Conservation (phyloP, 1,140 invertebrate genomes). For the Pseudomyrmex cubaensis region DNA sequence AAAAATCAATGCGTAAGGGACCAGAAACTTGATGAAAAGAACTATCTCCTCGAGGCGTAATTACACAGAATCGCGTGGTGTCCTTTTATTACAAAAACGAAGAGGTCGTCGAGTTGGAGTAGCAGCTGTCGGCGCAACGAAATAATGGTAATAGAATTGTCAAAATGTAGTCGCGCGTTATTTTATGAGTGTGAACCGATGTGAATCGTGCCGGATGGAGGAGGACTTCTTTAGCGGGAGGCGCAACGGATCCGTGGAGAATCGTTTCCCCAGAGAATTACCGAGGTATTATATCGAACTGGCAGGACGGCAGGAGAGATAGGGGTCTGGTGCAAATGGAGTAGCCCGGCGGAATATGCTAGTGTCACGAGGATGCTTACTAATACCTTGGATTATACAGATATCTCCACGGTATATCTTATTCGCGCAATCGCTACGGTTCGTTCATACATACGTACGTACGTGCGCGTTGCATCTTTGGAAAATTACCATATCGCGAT, state of each 20-base stretch:
- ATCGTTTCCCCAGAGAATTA: constrained; percentile 82
- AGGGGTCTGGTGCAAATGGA: constrained; percentile 75
- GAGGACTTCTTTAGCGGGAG: constrained; percentile 79
- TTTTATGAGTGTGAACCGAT: constrained; percentile 82
- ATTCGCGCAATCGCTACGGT: constrained; percentile 70
- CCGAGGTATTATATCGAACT: constrained; percentile 83
- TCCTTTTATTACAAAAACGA: constrained; percentile 58
- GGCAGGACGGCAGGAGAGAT: constrained; percentile 72
- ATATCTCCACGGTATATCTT: constrained; percentile 74
- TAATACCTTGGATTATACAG: constrained; percentile 75
- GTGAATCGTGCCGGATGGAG: constrained; percentile 72
- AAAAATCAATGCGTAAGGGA: background rate
- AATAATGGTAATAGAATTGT: constrained; percentile 85
- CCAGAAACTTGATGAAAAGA: background rate
- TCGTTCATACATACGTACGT: background rate
- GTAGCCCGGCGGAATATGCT: constrained; percentile 73
- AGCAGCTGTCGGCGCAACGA: constrained; percentile 79
- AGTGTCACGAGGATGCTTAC: constrained; percentile 74
- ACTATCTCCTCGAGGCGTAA: constrained; percentile 25
- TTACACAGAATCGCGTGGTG: constrained; percentile 20
- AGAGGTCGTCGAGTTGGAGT: constrained; percentile 36
- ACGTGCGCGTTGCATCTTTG: constrained; percentile 62
- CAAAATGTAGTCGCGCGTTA: constrained; percentile 84
- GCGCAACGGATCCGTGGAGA: constrained; percentile 81
- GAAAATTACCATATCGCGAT: constrained; percentile 69